Evolutionary conservation across 2,888 invertebrate species (phyloP), one percentile per base, ranked within the genome.

Genomic region (Amorpha juglandis): DNA sequence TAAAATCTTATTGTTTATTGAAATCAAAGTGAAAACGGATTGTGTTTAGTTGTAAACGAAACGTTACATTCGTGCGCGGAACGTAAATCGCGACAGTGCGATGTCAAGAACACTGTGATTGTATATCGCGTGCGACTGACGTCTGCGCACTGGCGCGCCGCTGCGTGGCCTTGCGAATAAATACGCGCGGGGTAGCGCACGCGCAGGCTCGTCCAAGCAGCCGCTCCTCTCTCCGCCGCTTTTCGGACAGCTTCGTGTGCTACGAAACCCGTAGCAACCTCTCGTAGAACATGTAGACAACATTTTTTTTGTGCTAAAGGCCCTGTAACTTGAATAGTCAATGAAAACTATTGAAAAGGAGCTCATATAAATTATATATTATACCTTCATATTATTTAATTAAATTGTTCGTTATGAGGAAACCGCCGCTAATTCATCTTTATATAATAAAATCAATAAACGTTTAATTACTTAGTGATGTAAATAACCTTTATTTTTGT

Each of bases 131-230:
- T 89, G 86, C 87, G 87, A 90, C 80, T 83, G 92, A 82, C 89
- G 89, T 88, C 78, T 89, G 91, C 89, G 88, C 90, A 92, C 92
- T 92, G 93, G 88, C 88, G 86, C 78, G 89, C 80, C 86, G 87
- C 89, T 86, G 86, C 78, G 86, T 92, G 92, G 92, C 93, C 93
- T 93, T 93, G 93, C 92, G 82, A 90, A 92, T 94, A 93, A 93
- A 94, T 93, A 82, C 82, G 81, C 82, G 81, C 82, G 78, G 86
- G 88, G 89, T 84, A 87, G 84, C 78, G 80, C 87, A 83, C 82
- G 81, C 73, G 79, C 87, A 81, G 87, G 90, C 78, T 86, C 89
- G 82, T 85, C 89, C 91, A 86, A 90, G 87, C 83, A 82, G 78
- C 83, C 81, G 85, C 87, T 87, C 89, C 89, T 87, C 88, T 88